A percentile compares a stretch with the other conserved stretches of the same genome.
phyloP scores from a whole-genome alignment of 23 tunicate genomes.

The Clavelina lepadiformis region DNA sequence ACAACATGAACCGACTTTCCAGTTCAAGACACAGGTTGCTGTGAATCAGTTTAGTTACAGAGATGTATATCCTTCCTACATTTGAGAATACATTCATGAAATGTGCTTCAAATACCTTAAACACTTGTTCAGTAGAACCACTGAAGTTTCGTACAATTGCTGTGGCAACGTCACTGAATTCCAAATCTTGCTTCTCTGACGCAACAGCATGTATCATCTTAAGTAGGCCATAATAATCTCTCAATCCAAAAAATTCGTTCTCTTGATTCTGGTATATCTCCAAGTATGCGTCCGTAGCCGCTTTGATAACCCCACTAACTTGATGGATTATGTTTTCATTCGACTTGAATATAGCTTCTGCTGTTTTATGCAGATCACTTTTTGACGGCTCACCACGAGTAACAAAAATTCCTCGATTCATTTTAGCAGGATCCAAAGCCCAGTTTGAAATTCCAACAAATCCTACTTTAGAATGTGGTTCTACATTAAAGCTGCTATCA shows the following conservation, averaged over 20 bases:
- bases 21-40: constrained; percentile 40
- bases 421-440: constrained; percentile 91
- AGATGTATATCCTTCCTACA: not conserved
- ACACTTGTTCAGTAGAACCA: constrained; percentile 18
- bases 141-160: constrained; percentile 64
- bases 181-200: constrained; percentile 7
- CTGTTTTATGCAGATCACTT: constrained; percentile 61
- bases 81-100: constrained; percentile 8
- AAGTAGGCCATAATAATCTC: constrained; percentile 68
- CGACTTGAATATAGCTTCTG: constrained; percentile 69
- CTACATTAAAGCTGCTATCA: constrained; percentile 13
- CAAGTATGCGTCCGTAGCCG: constrained; percentile 42
- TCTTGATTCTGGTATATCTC: constrained; percentile 40
- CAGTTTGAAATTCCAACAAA: constrained; percentile 92
- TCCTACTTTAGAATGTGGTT: constrained; percentile 45
- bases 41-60: constrained; percentile 31
- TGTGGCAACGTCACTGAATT: constrained; percentile 4
- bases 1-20: constrained; percentile 65
- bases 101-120: constrained; percentile 11
- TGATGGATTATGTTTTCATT: constrained; percentile 31
- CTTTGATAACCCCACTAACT: constrained; percentile 9
- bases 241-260: constrained; percentile 70
- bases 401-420: constrained; percentile 89
- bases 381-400: constrained; percentile 63
- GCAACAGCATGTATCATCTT: constrained; percentile 51